phyloP scores from a whole-genome alignment of 2,888 invertebrate species.

The Gryllus longicercus region DNA sequence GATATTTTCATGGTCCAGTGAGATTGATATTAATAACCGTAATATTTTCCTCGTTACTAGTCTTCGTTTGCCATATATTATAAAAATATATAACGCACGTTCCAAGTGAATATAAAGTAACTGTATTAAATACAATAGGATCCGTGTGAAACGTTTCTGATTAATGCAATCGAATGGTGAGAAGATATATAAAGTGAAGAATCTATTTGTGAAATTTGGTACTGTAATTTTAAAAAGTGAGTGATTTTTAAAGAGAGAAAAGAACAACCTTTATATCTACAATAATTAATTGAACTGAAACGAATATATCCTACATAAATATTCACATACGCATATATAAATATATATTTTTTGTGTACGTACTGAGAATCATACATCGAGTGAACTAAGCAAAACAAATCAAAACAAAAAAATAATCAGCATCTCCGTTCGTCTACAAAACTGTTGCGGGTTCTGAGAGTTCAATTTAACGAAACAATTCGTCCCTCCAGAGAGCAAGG shows the following conservation, averaged over 20 bases:
- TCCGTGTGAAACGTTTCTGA: background rate
- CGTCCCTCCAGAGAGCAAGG: constrained; percentile 34
- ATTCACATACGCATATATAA: constrained; percentile 30
- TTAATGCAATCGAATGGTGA: constrained; percentile 23
- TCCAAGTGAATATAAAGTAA: constrained; percentile 33
- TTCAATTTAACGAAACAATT: constrained; percentile 34
- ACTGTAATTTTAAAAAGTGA: constrained; percentile 27
- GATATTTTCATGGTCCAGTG: constrained; percentile 39
- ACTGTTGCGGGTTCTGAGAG: constrained; percentile 31
- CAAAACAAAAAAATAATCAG: constrained; percentile 11
- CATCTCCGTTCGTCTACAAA: constrained; percentile 34
- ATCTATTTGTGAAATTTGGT: constrained; percentile 6
- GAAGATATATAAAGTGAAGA: constrained; percentile 24
- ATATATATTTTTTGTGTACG: constrained; percentile 36
- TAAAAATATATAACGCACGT: constrained; percentile 33
- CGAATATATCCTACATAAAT: constrained; percentile 32
- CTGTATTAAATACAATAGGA: constrained; percentile 19
- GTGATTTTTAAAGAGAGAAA: constrained; percentile 33
- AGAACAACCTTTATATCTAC: constrained; percentile 33
- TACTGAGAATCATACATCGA: constrained; percentile 34
- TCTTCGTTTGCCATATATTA: constrained; percentile 39
- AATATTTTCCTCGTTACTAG: constrained; percentile 39
- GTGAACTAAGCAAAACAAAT: constrained; percentile 28
- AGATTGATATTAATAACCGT: constrained; percentile 36
- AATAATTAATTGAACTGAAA: constrained; percentile 24